Conservation (phyloP, 2,888 invertebrate genomes). For the Hemistola chrysoprasaria region DNA sequence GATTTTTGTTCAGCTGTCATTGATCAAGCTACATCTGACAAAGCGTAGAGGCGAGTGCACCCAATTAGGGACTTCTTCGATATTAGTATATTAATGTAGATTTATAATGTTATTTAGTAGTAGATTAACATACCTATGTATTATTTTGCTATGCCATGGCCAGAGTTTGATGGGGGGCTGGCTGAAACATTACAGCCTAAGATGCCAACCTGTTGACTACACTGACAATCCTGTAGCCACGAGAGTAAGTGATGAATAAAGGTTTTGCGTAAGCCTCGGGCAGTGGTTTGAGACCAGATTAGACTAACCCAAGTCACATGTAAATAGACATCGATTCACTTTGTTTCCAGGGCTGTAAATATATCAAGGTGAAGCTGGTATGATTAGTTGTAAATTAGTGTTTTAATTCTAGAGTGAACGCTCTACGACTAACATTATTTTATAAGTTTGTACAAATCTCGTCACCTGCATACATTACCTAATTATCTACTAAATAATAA, state of each 20-base stretch:
- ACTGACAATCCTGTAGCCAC: constrained; percentile 89
- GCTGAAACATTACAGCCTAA: constrained; percentile 94
- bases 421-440: constrained; percentile 21
- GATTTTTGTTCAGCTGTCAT: too few species aligned
- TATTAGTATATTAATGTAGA: too few species aligned
- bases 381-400: constrained; percentile 32
- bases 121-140: constrained; percentile 30
- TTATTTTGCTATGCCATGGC: constrained; percentile 62
- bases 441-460: constrained; percentile 22
- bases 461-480: constrained; percentile 25
- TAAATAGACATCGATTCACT: constrained; percentile 61
- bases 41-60: too few species aligned
- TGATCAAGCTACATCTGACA: too few species aligned
- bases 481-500: constrained; percentile 11
- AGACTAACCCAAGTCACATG: constrained; percentile 67
- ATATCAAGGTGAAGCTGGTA: constrained; percentile 35
- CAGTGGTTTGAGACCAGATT: constrained; percentile 36
- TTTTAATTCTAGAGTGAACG: constrained; percentile 11
- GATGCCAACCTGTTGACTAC: constrained; percentile 96
- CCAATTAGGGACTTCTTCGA: too few species aligned
- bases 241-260: constrained; percentile 86
- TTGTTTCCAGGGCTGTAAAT: constrained; percentile 40
- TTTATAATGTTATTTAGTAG: constrained; percentile 1
- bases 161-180: constrained; percentile 95
- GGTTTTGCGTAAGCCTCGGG: constrained; percentile 36